Conservation (phyloP, 2,888 invertebrate genomes). For the Nezara viridula region DNA sequence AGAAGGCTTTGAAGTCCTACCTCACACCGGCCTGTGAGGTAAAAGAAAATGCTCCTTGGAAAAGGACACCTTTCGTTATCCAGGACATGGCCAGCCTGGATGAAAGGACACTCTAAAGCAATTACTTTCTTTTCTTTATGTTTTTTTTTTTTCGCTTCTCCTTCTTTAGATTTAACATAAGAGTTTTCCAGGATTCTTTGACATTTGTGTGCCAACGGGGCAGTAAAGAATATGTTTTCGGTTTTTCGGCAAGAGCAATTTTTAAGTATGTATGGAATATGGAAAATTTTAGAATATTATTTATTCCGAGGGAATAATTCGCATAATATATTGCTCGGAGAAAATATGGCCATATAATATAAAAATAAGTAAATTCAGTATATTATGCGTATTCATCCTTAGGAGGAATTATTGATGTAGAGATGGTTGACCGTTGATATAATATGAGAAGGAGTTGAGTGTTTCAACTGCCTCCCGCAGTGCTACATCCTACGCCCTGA, state of each 20-base stretch:
- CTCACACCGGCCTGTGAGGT: constrained; percentile 1
- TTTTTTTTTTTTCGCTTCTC: background rate
- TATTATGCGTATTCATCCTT: no score
- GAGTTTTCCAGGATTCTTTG: background rate
- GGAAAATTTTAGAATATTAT: no score
- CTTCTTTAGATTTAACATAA: constrained; percentile 16
- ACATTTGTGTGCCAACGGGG: background rate
- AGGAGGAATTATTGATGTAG: no score
- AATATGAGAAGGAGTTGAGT: no score
- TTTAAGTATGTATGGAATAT: no score
- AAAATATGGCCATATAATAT: no score
- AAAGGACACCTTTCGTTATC: constrained; percentile 31
- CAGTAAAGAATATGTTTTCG: background rate
- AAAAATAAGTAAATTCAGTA: no score
- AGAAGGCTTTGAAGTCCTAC: background rate
- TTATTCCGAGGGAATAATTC: no score
- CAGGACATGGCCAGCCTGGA: constrained; percentile 2
- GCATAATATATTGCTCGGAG: no score
- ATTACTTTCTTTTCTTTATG: constrained; percentile 34
- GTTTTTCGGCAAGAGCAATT: background rate
- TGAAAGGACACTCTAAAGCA: constrained; percentile 39
- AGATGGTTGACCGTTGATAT: no score
- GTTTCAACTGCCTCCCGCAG: no score
- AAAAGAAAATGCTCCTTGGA: constrained; percentile 41
- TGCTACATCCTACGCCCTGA: no score